These are phyloP conservation scores for Ceratitis capitata DNA, from an alignment of 1,140 invertebrate genomes.

Conservation along the genomic window DNA sequence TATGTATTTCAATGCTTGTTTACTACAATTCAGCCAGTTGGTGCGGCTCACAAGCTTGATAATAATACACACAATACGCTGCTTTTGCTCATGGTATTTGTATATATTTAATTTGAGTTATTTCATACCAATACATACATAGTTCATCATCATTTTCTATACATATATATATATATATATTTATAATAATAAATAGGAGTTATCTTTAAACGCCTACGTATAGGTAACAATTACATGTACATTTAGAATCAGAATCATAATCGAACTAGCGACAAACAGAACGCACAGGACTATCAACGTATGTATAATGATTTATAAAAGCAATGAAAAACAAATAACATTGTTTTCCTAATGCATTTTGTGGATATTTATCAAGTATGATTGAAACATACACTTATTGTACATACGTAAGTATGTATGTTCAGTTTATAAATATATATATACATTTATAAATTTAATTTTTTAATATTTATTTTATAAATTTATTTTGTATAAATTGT, in stretches of 20 bases:
- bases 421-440: neutral
- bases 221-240: slow-evolving; percentile 27
- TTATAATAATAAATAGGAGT: slow-evolving; percentile 36
- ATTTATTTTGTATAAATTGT: slow-evolving; percentile 29
- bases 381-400: no score
- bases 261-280: slow-evolving; percentile 24
- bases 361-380: neutral
- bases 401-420: neutral
- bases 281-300: neutral
- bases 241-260: slow-evolving; percentile 22
- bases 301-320: no score
- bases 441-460: neutral
- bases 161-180: slow-evolving; percentile 17
- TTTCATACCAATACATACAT: neutral
- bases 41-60: neutral
- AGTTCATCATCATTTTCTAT: slow-evolving; percentile 18
- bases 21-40: neutral
- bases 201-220: slow-evolving; percentile 2
- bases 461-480: neutral
- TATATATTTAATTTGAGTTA: slow-evolving; percentile 14
- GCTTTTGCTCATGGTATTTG: neutral
- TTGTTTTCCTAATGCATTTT: neutral
- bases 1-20: no score
- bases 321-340: slow-evolving; percentile 6
- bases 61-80: neutral